Evolutionary conservation across 92 coral and sea anemone species (phyloP), one percentile per base, ranked within the genome.

Genomic region (Bergia sp.): DNA sequence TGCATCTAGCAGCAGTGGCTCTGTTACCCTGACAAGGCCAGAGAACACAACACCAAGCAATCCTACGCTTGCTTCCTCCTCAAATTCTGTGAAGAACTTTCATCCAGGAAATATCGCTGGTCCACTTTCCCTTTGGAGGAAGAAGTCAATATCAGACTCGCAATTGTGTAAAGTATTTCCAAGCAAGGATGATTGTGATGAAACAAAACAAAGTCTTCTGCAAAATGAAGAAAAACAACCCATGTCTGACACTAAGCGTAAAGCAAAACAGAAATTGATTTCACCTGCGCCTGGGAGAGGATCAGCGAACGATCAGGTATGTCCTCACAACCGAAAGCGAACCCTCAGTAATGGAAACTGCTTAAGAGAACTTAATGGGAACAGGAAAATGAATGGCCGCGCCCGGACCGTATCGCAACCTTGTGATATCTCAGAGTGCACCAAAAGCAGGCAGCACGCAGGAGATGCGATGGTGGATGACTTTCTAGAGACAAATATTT

Each of bases 341-440:
- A 10, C 41, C 21, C 45, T 40, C 20, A 76, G 69, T 61, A 61
- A 61, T 7, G 69, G 69, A 3, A 64, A 40, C 38, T 82, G 86
- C 18, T 45, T 79, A 79, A 57, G 36, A 39, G 15, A 37, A 29
- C 15, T 16, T 42, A 65, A 82, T 65, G 86, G 53, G 21, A 55
- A 16, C 5, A 82, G 36, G 15, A 40, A 7, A 9, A 21, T 42
- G 0, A 21, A 12, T 67, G 86, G 86, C 37, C 86, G 86, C 37
- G 57, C 73, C 16, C 44, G 86, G 45, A 67, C 86, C 50, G 49
- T 42, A 7, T 82, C 86, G 23, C 86, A 82, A 29, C 86, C 86
- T 9, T 82, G 86, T 43, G 23, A 66, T 41, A n/a, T 64, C 8
- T 41, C 86, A 57, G 73, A 82, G 29, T 41, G 74, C 38, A 38